Evolutionary conservation across 2,888 invertebrate genomes (phyloP).

Genomic region (Pyralis farinalis): DNA sequence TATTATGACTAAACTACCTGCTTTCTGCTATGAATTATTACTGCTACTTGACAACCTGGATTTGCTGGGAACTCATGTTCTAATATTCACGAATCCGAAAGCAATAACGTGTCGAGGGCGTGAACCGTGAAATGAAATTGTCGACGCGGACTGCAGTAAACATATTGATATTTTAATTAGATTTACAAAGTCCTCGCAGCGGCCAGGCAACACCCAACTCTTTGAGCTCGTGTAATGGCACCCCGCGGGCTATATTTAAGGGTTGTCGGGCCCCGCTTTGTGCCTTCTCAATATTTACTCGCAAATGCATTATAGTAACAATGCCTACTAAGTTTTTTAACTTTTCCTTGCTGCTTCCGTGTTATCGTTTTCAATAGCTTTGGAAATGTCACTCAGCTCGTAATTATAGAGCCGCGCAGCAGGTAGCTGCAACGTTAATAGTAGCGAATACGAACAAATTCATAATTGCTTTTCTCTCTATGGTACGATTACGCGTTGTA

Average conservation of each 20-base stretch:
- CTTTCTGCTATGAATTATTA: too few relatives aligned
- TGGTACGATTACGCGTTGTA: slow-evolving; percentile 41
- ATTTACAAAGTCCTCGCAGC: slow-evolving; percentile 75
- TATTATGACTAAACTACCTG: too few relatives aligned
- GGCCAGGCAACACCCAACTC: slow-evolving; percentile 72
- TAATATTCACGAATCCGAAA: slow-evolving; percentile 28
- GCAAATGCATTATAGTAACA: slow-evolving; percentile 79
- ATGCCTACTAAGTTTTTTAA: slow-evolving; percentile 77
- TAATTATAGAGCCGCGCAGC: slow-evolving; percentile 76
- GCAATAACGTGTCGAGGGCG: slow-evolving; percentile 22
- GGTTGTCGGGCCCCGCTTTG: slow-evolving; percentile 73
- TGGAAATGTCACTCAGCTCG: slow-evolving; percentile 69
- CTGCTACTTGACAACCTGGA: too few relatives aligned
- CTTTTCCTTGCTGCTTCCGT: slow-evolving; percentile 76
- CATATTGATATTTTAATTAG: slow-evolving; percentile 82
- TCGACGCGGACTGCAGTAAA: slow-evolving; percentile 68
- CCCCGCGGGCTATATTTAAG: slow-evolving; percentile 75
- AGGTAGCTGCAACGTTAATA: slow-evolving; percentile 59
- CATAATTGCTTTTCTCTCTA: slow-evolving; percentile 64
- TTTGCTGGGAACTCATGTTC: slow-evolving; percentile 16
- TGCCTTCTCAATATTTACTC: slow-evolving; percentile 78
- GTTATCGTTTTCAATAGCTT: slow-evolving; percentile 78
- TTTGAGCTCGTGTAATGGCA: slow-evolving; percentile 77
- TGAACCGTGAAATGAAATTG: slow-evolving; percentile 77
- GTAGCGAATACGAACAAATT: slow-evolving; percentile 51